phyloP scores from a whole-genome alignment of 1,140 invertebrate genomes.

The Pseudachorutes palmiensis region DNA sequence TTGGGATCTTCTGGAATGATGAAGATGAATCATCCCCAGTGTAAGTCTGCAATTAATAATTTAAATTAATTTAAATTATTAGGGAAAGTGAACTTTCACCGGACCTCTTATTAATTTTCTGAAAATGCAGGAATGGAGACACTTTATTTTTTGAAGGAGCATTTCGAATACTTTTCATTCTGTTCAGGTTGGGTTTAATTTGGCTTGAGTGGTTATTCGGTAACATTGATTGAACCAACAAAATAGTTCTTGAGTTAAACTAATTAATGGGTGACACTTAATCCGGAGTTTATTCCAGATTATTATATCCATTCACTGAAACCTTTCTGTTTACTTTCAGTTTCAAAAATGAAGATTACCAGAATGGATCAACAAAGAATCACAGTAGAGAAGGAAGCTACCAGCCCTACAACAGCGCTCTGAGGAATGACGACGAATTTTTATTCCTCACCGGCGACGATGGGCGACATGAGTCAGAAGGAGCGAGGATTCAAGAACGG shows the following conservation, averaged over 20 bases:
- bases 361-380: no score
- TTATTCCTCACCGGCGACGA: not conserved
- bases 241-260: no score
- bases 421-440: not conserved
- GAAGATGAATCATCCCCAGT: conserved; percentile 29
- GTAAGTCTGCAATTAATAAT: conserved; percentile 27
- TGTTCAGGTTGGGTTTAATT: conserved; percentile 33
- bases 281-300: no score
- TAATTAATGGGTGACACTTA: no score
- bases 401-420: not conserved
- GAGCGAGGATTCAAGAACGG: not conserved
- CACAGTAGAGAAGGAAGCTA: not conserved
- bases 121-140: conserved; percentile 27
- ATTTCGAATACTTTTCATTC: conserved; percentile 29
- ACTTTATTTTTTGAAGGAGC: conserved; percentile 36
- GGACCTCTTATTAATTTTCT: not conserved
- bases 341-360: no score
- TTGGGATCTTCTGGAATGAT: conserved; percentile 32
- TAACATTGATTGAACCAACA: no score
- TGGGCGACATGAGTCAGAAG: not conserved
- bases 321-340: no score
- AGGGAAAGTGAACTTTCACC: not conserved
- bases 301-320: no score
- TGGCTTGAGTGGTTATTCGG: no score
- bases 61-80: conserved; percentile 5